Percentiles rank a stretch among this genome's conserved stretches.
Evolutionary conservation across 2,113 vertebrate species (phyloP).

Genomic region (Malurus melanocephalus): DNA sequence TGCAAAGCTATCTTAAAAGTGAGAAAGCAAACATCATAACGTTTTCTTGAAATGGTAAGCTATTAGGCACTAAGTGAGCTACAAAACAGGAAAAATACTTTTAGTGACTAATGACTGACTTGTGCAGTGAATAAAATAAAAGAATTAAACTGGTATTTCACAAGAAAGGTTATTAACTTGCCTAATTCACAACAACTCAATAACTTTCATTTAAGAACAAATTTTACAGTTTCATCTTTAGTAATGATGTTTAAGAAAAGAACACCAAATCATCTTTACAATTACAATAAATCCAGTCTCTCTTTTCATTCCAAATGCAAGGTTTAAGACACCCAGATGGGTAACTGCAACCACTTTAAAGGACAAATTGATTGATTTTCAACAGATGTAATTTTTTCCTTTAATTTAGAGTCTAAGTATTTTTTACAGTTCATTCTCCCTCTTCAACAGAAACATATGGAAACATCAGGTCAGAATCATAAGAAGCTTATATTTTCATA

Average conservation of each 20-base stretch:
- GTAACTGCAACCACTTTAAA: not conserved
- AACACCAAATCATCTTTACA: not conserved
- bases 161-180: not conserved
- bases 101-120: not conserved
- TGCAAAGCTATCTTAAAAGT: not conserved
- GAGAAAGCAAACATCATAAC: not conserved
- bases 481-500: not conserved
- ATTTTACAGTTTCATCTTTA: not conserved
- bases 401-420: not conserved
- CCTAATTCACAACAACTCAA: not conserved
- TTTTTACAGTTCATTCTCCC: not conserved
- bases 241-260: fast-evolving
- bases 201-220: not conserved
- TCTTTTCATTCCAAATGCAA: not conserved
- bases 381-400: not conserved
- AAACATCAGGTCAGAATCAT: not conserved
- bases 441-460: not conserved
- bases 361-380: not conserved
- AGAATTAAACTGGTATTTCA: not conserved
- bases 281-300: not conserved
- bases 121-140: not conserved
- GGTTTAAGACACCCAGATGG: not conserved
- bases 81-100: not conserved
- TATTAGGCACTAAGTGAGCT: not conserved
- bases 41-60: not conserved